Conservation (phyloP, 2,113 vertebrate species). For the Synchiropus splendidus region DNA sequence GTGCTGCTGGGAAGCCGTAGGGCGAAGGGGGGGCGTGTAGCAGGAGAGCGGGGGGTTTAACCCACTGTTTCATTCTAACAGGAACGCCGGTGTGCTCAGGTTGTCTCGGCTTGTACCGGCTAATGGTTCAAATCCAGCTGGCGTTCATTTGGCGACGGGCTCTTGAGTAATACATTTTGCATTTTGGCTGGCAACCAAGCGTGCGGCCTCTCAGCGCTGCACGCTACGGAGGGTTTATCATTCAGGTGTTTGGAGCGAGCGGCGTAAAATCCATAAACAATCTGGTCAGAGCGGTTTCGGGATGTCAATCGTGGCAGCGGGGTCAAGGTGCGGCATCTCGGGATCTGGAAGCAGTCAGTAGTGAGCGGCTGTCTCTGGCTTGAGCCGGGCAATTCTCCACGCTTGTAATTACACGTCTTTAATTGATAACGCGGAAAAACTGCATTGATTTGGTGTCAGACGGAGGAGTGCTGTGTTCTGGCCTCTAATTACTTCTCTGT, state of each 20-base stretch:
- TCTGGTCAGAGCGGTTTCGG: conserved; percentile 4
- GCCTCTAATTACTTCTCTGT: conserved; percentile 64
- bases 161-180: conserved; percentile 45
- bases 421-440: conserved; percentile 74
- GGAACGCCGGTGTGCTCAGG: conserved; percentile 37
- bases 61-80: conserved; percentile 45
- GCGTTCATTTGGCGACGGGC: conserved; percentile 29
- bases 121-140: conserved; percentile 61
- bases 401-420: conserved; percentile 71
- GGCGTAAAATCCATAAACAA: conserved; percentile 44
- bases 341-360: conserved; percentile 5
- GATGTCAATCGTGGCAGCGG: conserved; percentile 14
- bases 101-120: conserved; percentile 50
- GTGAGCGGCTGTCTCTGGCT: conserved; percentile 14
- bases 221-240: conserved; percentile 22
- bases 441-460: conserved; percentile 69
- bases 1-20: conserved; percentile 56
- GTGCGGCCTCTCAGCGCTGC: conserved; percentile 16
- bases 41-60: conserved; percentile 9
- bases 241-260: conserved; percentile 46
- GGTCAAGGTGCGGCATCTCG: conserved; percentile 24
- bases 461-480: conserved; percentile 23
- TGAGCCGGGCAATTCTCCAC: conserved; percentile 56
- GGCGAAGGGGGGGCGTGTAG: conserved; percentile 16
- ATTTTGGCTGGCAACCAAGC: conserved; percentile 48